Conservation (phyloP, 2,113 vertebrate genomes). For the Ptilonorhynchus violaceus region DNA sequence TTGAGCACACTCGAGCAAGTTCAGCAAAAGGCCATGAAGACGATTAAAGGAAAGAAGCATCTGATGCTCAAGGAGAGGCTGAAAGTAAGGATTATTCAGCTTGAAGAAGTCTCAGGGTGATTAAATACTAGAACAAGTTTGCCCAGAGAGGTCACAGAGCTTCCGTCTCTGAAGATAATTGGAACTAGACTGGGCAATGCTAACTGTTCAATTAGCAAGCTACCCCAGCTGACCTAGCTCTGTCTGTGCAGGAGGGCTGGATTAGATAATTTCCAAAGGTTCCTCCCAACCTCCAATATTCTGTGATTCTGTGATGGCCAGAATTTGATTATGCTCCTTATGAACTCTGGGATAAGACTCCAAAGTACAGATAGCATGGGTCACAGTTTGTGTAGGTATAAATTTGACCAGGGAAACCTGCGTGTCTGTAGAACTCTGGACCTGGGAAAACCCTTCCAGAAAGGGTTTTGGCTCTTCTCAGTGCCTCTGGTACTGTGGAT, state of each 20-base stretch:
- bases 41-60: not conserved
- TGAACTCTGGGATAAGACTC: not conserved
- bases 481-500: not conserved
- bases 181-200: not conserved
- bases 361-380: not conserved
- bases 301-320: not conserved
- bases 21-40: not conserved
- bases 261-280: not conserved
- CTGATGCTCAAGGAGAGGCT: not conserved
- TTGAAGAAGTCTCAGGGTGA: not conserved
- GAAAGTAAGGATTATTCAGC: not conserved
- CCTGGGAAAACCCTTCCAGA: not conserved
- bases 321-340: not conserved
- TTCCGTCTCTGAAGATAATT: not conserved
- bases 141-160: not conserved
- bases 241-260: not conserved
- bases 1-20: not conserved
- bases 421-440: not conserved
- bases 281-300: not conserved
- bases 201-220: not conserved
- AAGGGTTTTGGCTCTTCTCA: not conserved
- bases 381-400: not conserved
- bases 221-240: not conserved
- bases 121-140: not conserved
- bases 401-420: not conserved